Evolutionary conservation across 2,797 vertebrate species (phyloP), one percentile per base, ranked within the genome.

Genomic region (Amphiprion clarkii): DNA sequence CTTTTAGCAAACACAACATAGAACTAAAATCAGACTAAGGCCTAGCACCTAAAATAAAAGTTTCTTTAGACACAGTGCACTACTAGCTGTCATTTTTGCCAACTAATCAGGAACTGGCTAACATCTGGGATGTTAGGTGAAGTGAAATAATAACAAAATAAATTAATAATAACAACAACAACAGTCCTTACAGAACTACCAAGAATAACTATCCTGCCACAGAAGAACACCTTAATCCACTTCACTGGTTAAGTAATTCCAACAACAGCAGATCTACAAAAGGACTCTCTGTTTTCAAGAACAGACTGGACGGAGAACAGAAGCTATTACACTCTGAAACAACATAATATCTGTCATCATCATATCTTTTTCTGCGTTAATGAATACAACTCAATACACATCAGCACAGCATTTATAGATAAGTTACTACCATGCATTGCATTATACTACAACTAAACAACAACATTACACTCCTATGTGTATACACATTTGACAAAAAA

Each of bases 261-360:
- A 87, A 85, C 75, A 81, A 87, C 74, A 85, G 66, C 81, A 88
- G 82, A 87, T 88, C 71, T 60, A 89, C 67, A 82, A 82, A 72
- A 85, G 65, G 70, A 86, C 81, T 86, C 67, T 87, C 74, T 87
- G 84, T 86, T 84, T 85, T 80, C 72, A 85, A 67, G 65, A 83
- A 85, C 70, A 84, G 74, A 21, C 74, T 71, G 55, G 61, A 76
- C 67, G 53, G 67, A 80, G 55, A 87, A 79, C 74, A 87, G 64
- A 79, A 82, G 71, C 76, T 81, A 67, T 72, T 77, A 74, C 57
- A 70, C 55, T 76, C 70, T 74, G 65, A 84, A 67, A 39, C 49
- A 13, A 64, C 39, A 64, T 56, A 75, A 69, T 3, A 27, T 27
- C 27, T 27, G 3, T 27, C 27, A 27, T 74, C 12, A 69, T 9